A percentile compares a stretch with the other conserved stretches of the same genome.
Evolutionary conservation across 2,888 invertebrate species (phyloP).

Genomic region (Sclerodermus sp.): DNA sequence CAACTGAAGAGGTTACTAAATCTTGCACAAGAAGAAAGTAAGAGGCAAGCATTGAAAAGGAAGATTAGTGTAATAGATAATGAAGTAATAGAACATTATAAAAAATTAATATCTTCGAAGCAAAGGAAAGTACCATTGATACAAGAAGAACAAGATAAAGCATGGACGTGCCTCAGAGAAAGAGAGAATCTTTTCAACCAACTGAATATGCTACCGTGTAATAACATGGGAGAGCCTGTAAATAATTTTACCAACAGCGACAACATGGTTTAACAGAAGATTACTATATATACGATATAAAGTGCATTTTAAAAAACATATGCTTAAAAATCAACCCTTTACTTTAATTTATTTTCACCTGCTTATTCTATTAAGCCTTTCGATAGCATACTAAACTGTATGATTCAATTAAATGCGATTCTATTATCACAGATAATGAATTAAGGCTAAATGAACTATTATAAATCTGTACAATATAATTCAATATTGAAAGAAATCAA

Average conservation of each 20-base stretch:
- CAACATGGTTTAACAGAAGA: not conserved
- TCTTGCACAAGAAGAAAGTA: conserved; percentile 77
- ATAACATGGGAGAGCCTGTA: conserved; percentile 46
- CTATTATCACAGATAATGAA: too few species aligned
- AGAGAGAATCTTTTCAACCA: conserved; percentile 51
- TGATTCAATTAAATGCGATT: too few species aligned
- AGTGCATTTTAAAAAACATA: too few species aligned
- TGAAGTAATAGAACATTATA: conserved; percentile 80
- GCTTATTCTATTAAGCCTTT: too few species aligned
- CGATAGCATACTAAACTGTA: too few species aligned
- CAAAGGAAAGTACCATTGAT: conserved; percentile 80
- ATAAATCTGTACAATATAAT: too few species aligned
- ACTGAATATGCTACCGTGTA: conserved; percentile 50
- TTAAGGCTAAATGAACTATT: too few species aligned
- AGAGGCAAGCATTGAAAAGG: conserved; percentile 74
- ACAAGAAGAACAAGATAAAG: conserved; percentile 79
- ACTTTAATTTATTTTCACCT: too few species aligned
- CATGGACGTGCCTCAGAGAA: conserved; percentile 60
- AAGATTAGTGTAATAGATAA: conserved; percentile 74
- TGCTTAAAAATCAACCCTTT: too few species aligned
- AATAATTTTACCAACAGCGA: conserved; percentile 10
- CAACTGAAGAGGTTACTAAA: conserved; percentile 71
- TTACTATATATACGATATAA: not conserved
- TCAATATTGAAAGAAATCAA: too few species aligned
- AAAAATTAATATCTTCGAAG: conserved; percentile 76